phyloP scores from a whole-genome alignment of 2,888 invertebrate species.

The Brenthis ino region DNA sequence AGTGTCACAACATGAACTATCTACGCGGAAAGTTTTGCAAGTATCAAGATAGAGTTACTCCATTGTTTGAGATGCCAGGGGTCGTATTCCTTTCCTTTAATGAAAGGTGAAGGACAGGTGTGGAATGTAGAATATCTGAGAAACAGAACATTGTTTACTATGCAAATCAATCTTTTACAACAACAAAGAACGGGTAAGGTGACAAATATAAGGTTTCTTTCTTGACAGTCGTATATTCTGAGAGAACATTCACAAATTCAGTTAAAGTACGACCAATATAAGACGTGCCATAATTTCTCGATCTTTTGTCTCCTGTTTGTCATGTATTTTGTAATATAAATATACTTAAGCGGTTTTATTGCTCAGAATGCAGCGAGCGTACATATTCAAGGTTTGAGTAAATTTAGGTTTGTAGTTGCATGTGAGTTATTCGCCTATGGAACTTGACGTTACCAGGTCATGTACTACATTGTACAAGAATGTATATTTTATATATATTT shows the following conservation, averaged over 20 bases:
- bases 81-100: slow-evolving; percentile 63
- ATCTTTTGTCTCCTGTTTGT: slow-evolving; percentile 36
- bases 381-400: slow-evolving; percentile 35
- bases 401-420: slow-evolving; percentile 38
- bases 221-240: slow-evolving; percentile 38
- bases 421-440: slow-evolving; percentile 37
- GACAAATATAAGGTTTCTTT: slow-evolving; percentile 40
- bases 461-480: slow-evolving; percentile 29
- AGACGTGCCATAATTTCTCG: slow-evolving; percentile 29
- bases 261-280: slow-evolving; percentile 31
- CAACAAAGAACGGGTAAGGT: slow-evolving; percentile 42
- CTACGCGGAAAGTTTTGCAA: slow-evolving; percentile 70
- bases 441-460: slow-evolving; percentile 38
- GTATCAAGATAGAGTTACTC: slow-evolving; percentile 54
- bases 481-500: slow-evolving; percentile 19
- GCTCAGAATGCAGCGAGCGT: slow-evolving; percentile 36
- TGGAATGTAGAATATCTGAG: slow-evolving; percentile 60
- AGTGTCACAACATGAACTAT: slow-evolving; percentile 65
- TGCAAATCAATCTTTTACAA: slow-evolving; percentile 53
- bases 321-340: slow-evolving; percentile 36
- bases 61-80: slow-evolving; percentile 63
- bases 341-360: slow-evolving; percentile 34
- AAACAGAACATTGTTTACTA: slow-evolving; percentile 53
- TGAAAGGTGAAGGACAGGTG: slow-evolving; percentile 73
- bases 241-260: slow-evolving; percentile 33